A percentile compares a stretch with the other conserved stretches of the same genome.
Evolutionary conservation across 1,140 invertebrate species (phyloP).

Genomic region (Meloidogyne exigua): DNA sequence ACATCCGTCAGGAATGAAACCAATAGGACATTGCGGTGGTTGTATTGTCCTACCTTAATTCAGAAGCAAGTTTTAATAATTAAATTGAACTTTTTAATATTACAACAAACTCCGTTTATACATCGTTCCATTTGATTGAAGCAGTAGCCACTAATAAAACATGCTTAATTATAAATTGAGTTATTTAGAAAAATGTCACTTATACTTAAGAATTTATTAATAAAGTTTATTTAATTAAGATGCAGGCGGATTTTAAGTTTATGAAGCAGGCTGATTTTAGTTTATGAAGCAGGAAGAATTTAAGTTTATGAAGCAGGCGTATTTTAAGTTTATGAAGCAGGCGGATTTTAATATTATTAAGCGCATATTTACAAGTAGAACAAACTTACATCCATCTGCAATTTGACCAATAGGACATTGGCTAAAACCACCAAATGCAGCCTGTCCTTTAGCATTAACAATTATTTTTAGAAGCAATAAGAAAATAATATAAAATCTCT

Average conservation of each 20-base stretch:
- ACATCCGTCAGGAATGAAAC: neutral
- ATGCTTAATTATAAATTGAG: neutral
- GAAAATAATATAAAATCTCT: neutral
- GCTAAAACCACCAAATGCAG: neutral
- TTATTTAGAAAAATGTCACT: neutral
- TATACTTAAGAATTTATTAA: too few species aligned
- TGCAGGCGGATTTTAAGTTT: too few species aligned
- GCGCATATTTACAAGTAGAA: neutral
- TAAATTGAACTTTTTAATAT: neutral
- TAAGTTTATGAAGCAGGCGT: neutral
- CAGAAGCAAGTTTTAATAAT: neutral
- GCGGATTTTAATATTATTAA: neutral
- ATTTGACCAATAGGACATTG: neutral
- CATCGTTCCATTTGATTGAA: neutral
- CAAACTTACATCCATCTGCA: neutral
- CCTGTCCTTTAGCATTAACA: neutral
- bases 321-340: neutral
- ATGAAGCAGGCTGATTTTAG: too few species aligned
- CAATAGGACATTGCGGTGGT: neutral
- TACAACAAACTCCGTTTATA: neutral
- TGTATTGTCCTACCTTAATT: neutral
- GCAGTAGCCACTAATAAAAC: neutral
- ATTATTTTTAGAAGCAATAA: neutral
- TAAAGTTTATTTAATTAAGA: too few species aligned
- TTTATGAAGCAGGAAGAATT: neutral